A percentile compares a stretch with the other conserved stretches of the same genome.
These are phyloP conservation scores for Novumbra hubbsi DNA, from an alignment of 2,797 vertebrate species.

Conservation along the genomic window DNA sequence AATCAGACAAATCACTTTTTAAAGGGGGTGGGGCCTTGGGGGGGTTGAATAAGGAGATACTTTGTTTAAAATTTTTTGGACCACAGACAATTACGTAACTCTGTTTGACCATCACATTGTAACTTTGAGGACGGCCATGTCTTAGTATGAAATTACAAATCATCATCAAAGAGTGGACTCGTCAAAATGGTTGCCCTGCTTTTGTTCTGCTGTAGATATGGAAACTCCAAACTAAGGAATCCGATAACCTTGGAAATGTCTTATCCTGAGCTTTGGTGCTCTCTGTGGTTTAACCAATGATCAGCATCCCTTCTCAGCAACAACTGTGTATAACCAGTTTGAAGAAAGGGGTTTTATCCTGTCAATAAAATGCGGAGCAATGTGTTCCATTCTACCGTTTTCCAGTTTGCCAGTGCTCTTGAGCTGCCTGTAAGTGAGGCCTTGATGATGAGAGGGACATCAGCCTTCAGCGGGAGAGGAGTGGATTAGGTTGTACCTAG, in stretches of 20 bases:
- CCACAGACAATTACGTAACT: background rate
- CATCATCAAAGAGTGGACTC: background rate
- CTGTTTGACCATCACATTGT: background rate
- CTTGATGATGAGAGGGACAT: constrained; percentile 25
- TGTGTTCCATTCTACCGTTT: background rate
- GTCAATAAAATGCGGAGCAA: background rate
- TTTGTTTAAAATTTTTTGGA: background rate
- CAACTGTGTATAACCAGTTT: too few species aligned
- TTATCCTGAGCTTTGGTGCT: background rate
- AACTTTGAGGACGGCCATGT: background rate
- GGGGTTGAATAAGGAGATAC: background rate
- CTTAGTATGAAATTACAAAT: constrained; percentile 27
- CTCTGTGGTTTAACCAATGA: background rate
- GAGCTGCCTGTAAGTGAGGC: constrained; percentile 24
- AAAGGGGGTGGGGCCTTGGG: background rate
- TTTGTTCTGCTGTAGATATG: background rate
- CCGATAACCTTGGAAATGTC: background rate
- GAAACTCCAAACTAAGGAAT: background rate
- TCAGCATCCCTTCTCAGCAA: too few species aligned
- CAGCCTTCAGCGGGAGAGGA: constrained; percentile 18
- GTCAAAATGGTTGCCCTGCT: background rate
- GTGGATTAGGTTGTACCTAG: constrained; percentile 19
- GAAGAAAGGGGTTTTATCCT: too few species aligned
- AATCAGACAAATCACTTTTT: background rate
- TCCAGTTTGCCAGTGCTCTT: constrained; percentile 10